Base-by-base conservation (phyloP, 2,888 invertebrate genomes). In the Cheilosia pagana region DNA sequence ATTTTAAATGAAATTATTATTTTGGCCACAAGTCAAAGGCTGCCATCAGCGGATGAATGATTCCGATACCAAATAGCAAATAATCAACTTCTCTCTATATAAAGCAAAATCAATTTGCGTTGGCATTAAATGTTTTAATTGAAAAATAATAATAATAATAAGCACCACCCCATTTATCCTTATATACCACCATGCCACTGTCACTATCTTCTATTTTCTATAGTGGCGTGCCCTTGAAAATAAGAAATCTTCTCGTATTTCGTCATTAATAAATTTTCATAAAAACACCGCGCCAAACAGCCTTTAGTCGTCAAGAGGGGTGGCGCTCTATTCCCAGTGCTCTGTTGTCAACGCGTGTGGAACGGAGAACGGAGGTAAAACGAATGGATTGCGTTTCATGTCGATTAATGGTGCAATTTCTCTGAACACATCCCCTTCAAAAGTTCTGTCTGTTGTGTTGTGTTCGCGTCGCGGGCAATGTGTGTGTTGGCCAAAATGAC, bases 11-110 rank as follows among this genome's bases (percentile, higher is more conserved):
- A 79, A 75, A 60, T 81, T 71, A 62, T 76, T 62, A 48, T 70
- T 81, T 85, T 81, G 76, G 81, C 81, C 76, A 55, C 25, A 71
- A 81, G 50, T 71, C 85, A 85, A 81, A 81, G 85, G 60, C 48
- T 16, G 55, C 65, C 43, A 43, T 55, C 70, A 57, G 1, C 21
- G 48, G 48, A 60, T 74, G 53, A 70, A 74, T 57, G 63, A 83
- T 79, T 39, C 35, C 50, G 12, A 31, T 59, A 70, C 25, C 70
- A 53, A 68, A 68, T 35, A 19, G 52, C 63, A 60, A 67, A 43
- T 63, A 70, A 65, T 79, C 45, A 59, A 53, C 41, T 65, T 23
- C 35, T 28, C 43, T 62, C 48, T 50, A 59, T 52, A 62, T 50
- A 35, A 78, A 78, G 57, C 67, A 60, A 68, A 79, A 60, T 60